phyloP scores from a whole-genome alignment of 2,797 vertebrate genomes.

The Brachyrhaphis roseni region DNA sequence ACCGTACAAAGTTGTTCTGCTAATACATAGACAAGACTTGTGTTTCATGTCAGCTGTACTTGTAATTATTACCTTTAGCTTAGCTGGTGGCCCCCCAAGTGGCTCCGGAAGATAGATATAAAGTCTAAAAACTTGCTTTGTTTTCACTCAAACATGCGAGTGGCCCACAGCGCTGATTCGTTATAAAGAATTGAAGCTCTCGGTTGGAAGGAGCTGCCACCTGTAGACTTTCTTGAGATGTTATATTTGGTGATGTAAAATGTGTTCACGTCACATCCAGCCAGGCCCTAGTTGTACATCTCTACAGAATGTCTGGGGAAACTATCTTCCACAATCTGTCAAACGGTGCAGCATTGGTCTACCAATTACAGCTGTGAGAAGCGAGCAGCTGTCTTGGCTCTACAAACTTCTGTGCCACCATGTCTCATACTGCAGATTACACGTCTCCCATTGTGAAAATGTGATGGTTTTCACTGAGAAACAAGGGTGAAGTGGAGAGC shows the following conservation, averaged over 20 bases:
- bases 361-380: slow-evolving; percentile 75
- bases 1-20: neutral
- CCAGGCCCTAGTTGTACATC: slow-evolving; percentile 62
- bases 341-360: slow-evolving; percentile 53
- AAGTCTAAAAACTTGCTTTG: slow-evolving; percentile 21
- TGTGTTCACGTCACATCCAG: slow-evolving; percentile 66
- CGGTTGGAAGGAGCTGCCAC: slow-evolving; percentile 50
- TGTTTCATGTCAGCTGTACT: neutral
- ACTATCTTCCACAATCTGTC: slow-evolving; percentile 69
- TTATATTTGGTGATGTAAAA: slow-evolving; percentile 73
- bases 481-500: slow-evolving; percentile 37
- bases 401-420: slow-evolving; percentile 42
- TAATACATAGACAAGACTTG: neutral
- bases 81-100: neutral
- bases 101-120: neutral
- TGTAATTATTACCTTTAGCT: neutral
- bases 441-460: slow-evolving; percentile 48
- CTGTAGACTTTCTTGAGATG: slow-evolving; percentile 57
- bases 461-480: slow-evolving; percentile 46
- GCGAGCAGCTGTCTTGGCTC: slow-evolving; percentile 69
- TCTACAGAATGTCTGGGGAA: slow-evolving; percentile 61
- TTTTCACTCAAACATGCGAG: slow-evolving; percentile 18
- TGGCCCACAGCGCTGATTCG: slow-evolving; percentile 33
- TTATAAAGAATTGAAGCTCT: slow-evolving; percentile 49
- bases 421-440: slow-evolving; percentile 62